Base-by-base conservation (phyloP, 2,797 vertebrate species). In the Thalassophryne amazonica region DNA sequence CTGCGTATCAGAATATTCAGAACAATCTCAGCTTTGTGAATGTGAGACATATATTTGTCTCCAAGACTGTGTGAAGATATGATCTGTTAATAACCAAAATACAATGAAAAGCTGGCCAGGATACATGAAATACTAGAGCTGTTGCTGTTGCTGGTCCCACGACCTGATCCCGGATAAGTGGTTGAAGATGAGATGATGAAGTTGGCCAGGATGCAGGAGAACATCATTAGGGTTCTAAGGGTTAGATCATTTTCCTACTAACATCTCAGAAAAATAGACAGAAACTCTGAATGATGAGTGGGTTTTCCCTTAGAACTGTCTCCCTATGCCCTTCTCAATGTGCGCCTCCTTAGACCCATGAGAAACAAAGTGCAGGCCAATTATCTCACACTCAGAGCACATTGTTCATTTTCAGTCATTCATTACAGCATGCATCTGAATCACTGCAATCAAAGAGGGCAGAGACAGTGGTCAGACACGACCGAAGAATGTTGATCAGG, bases 381-480 rank as follows among this genome's bases (percentile, higher is more conserved):
- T 74, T 71, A 78, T 58, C 60, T 68, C 63, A 64, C 45, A 54
- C 59, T 73, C 50, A 33, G 47, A 54, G 56, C 57, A 31, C 14
- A 19, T 60, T 71, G 77, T 64, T 66, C 46, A 59, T 71, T 84
- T 79, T 67, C 73, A 41, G 27, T 55, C 45, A 57, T 76, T 80
- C 72, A 82, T 78, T 79, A 69, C 46, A 21, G 57, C 54, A 66
- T 63, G 60, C 63, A 50, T 63, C 46, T 56, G 71, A 79, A 81
- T 85, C 73, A 60, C 70, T 77, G 64, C 63, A 79, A 80, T 84
- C 76, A 77, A 69, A 80, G 67, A 41, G 73, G 66, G 70, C 74
- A 54, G 66, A 51, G 48, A 55, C 66, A 60, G 60, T 51, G 69
- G 70, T 63, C 70, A 54, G 70, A 76, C 51, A 69, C 66, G 55